Evolutionary conservation across 2,888 invertebrate species (phyloP).

Genomic region (Diaperis boleti): DNA sequence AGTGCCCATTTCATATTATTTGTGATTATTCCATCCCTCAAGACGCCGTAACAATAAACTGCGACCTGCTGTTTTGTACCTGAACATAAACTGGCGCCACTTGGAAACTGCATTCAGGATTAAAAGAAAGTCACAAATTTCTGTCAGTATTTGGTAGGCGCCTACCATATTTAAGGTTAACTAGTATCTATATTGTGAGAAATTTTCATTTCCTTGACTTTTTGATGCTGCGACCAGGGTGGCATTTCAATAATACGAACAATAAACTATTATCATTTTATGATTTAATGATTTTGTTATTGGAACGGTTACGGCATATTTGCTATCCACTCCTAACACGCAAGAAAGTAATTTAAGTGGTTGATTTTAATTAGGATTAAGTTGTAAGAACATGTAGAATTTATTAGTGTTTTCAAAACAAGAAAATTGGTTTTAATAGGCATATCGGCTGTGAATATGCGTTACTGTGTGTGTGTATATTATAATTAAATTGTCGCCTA

Average conservation of each 20-base stretch:
- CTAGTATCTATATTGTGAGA: neutral
- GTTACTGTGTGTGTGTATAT: neutral
- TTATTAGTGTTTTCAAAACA: neutral
- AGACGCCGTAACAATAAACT: constrained; percentile 21
- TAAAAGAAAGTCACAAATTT: constrained; percentile 15
- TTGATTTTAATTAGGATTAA: constrained; percentile 13
- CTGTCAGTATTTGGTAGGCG: constrained; percentile 2
- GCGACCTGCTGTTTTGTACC: constrained; percentile 29
- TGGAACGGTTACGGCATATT: constrained; percentile 9
- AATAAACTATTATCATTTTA: constrained; percentile 12
- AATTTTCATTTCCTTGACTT: neutral
- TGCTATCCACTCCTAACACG: constrained; percentile 11
- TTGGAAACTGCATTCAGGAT: constrained; percentile 8
- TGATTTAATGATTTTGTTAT: constrained; percentile 22
- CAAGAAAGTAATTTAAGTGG: constrained; percentile 19
- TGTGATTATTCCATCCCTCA: constrained; percentile 26
- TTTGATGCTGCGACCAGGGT: neutral
- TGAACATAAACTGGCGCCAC: constrained; percentile 31
- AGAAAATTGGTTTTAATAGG: neutral
- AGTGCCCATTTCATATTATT: constrained; percentile 1
- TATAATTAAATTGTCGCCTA: neutral
- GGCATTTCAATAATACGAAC: constrained; percentile 2
- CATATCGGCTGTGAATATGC: too few relatives aligned
- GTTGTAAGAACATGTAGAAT: neutral
- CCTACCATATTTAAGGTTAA: neutral